Evolutionary conservation across 2,113 vertebrate genomes (phyloP), one percentile per base, ranked within the genome.

Genomic region (Cinclus cinclus): DNA sequence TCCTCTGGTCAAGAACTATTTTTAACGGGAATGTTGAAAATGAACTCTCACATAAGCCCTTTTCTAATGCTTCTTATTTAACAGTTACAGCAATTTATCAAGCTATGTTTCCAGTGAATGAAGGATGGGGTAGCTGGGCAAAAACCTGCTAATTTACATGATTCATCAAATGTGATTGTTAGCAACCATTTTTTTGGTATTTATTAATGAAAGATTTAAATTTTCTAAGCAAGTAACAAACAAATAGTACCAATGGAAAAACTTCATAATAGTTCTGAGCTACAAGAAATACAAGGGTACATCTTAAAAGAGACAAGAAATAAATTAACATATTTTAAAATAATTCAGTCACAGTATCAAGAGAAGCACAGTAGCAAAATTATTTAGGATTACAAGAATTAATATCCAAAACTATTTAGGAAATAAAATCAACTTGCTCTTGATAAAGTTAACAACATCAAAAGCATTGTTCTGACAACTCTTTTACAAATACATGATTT

Each of bases 1-100:
- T 97, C 96, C 97, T 96, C 96, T 96, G 96, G 96, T 97, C 97
- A 98, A 97, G 96, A 98, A 98, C 96, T 97, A 97, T 97, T 97
- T 98, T 97, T 93, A 96, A 94, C 60, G 27, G 85, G 94, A 90
- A 68, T 95, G 82, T 80, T 96, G 93, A 81, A 92, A 97, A 95
- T 81, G 88, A 97, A 97, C 96, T 96, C 95, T 90, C 92, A 91
- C 79, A 94, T 83, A 89, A 94, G 59, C 89, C 62, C 22, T 95
- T 92, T 96, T 87, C 89, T 96, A 95, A 97, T 90, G 95, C 83
- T 94, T 91, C 87, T 86, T 96, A 85, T 94, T 96, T 87, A 97
- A 95, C 65, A 77, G 90, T 88, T 92, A 83, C 78, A 97, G 91
- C 91, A 96, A 97, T 89, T 90, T 96, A 96, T 83, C 63, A 92